Conservation (phyloP, 2,888 invertebrate species). For the Pycnomerus fuliginosus region DNA sequence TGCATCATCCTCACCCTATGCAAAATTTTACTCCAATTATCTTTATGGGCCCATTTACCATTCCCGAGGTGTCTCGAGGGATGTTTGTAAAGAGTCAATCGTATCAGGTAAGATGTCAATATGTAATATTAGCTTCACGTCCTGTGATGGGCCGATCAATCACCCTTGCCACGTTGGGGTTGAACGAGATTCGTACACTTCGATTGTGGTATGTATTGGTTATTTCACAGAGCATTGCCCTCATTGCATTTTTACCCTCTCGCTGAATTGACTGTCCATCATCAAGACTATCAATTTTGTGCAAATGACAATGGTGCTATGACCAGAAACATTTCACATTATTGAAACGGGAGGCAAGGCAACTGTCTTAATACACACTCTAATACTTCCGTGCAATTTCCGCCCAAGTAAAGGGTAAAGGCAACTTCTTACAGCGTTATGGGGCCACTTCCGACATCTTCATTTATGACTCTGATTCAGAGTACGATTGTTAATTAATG, state of each 20-base stretch:
- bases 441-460: too few relatives aligned
- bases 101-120: conserved; percentile 23
- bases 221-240: conserved; percentile 49
- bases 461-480: too few relatives aligned
- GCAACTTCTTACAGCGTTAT: too few relatives aligned
- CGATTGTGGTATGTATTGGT: conserved; percentile 43
- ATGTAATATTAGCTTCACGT: conserved; percentile 28
- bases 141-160: conserved; percentile 34
- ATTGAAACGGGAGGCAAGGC: conserved; percentile 26
- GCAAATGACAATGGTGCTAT: conserved; percentile 37
- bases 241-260: conserved; percentile 37
- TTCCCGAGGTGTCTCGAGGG: too few relatives aligned
- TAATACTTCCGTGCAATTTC: conserved; percentile 53
- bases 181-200: conserved; percentile 28
- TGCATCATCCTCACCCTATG: conserved; percentile 40
- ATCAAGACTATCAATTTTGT: conserved; percentile 40
- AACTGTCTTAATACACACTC: conserved; percentile 49
- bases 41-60: too few relatives aligned
- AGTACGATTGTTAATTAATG: too few relatives aligned
- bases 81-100: conserved; percentile 35
- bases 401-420: conserved; percentile 37
- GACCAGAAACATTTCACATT: conserved; percentile 9
- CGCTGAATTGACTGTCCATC: conserved; percentile 33
- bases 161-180: conserved; percentile 31
- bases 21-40: too few relatives aligned